Evolutionary conservation across 2,888 invertebrate genomes (phyloP), one percentile per base, ranked within the genome.

Genomic region (Diogma glabrata): DNA sequence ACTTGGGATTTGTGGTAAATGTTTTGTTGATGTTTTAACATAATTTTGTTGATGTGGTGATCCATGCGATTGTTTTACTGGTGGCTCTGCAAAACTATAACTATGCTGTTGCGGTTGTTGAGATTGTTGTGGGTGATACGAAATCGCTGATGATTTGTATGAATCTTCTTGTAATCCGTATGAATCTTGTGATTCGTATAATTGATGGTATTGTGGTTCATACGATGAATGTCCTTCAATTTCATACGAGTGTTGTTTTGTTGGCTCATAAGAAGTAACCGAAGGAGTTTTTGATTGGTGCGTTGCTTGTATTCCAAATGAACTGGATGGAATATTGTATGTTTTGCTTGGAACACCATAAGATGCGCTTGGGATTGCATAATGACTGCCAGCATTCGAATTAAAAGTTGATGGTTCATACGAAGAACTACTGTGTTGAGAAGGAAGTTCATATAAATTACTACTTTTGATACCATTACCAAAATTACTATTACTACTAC

Each of bases 1-100:
- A n/a, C 51, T 55, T 17, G 70, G 69, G 12, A 71, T 55, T 8
- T 67, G 60, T 3, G 62, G 56, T 1, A n/a, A n/a, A n/a, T n/a
- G n/a, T n/a, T 63, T 57, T 7, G 62, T 60, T 3, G 63, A 57
- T 17, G 64, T 61, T n/a, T 60, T 58, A 9, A 59, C 22, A 28
- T 22, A 53, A 55, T 51, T 55, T 46, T 43, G 50, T 53, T 51
- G 51, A 49, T 30, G 52, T 30, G 46, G 53, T 58, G 3, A 53
- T 52, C 52, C 62, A 53, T 43, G 61, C 55, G 53, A 51, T 46
- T 54, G 57, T 49, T 51, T 12, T 14, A 36, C 51, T 14, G 63
- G 59, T 4, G 61, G 61, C 14, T 60, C 64, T 0, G 63, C 63
- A 22, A 62, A 63, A 17, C 61, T 54, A 33, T 55, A 52, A 5